Evolutionary conservation across 2,888 invertebrate genomes (phyloP), one percentile per base, ranked within the genome.

Genomic region (Euplagia quadripunctaria): DNA sequence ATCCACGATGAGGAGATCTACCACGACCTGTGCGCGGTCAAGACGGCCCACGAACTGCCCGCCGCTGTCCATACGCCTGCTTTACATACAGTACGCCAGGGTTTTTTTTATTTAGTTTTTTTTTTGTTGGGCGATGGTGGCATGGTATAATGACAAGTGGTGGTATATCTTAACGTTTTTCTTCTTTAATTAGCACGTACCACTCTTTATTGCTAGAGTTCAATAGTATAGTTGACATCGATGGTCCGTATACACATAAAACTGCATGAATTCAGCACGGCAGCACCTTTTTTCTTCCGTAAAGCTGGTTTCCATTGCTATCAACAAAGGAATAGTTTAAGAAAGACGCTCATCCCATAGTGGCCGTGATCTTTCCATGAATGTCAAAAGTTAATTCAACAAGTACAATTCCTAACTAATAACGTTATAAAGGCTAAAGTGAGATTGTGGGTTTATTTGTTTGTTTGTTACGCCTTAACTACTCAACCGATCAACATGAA

Each of bases 1-100:
- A 96, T 97, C 90, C 97, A 97, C 96, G 98, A 98, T 92, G 99
- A 99, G 94, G 98, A 98, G 96, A 98, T 99, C 94, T 99, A 99
- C 97, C 98, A 99, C 96, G 99, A 99, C 96, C 97, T 99, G 91
- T 98, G 98, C 96, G 97, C 97, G 86, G 97, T 98, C 90, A 96
- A 96, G 94, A 94, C 94, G 85, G 93, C 93, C 87, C 93, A 94
- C 90, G 95, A 94, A 88, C 95, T 94, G 92, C 95, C 96, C 92
- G 93, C 95, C 90, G 93, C 92, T 90, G 85, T 88, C 79, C 90
- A 91, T 86, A 90, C 92, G 88, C 92, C 93, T 89, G 91, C 94
- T 92, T 92, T 92, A 89, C 92, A 94, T 92, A 91, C 96, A 96
- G 94, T 96, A 96, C 92, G 96, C 94, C 91, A 78, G 76, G 74